phyloP scores from a whole-genome alignment of 2,797 vertebrate genomes.

The Hippocampus kuda region DNA sequence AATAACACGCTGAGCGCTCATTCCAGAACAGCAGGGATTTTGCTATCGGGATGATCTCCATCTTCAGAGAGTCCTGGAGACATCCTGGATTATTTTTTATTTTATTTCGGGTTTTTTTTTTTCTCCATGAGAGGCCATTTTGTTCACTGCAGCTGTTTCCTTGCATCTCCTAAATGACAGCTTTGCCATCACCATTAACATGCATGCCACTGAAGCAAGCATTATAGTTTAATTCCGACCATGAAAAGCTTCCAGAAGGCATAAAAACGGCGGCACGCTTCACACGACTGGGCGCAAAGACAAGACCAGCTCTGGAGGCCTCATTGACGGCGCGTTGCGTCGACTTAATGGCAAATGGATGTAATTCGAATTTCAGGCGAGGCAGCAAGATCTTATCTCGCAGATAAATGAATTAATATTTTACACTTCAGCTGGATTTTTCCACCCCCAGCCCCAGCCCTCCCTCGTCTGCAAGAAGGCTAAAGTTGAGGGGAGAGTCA shows the following conservation, averaged over 20 bases:
- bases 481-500: conserved; percentile 57
- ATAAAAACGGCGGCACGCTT: conserved; percentile 46
- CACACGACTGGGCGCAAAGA: conserved; percentile 32
- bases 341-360: conserved; percentile 69
- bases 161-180: conserved; percentile 61
- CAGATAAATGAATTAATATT: conserved; percentile 80
- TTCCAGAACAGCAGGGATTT: conserved; percentile 52
- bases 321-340: conserved; percentile 57
- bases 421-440: conserved; percentile 67
- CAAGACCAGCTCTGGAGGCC: conserved; percentile 60
- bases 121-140: conserved; percentile 58
- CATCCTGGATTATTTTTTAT: conserved; percentile 26
- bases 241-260: conserved; percentile 68
- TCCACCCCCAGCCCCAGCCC: not conserved
- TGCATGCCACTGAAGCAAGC: conserved; percentile 64
- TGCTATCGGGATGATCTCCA: conserved; percentile 50
- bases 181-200: conserved; percentile 60
- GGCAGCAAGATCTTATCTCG: conserved; percentile 70
- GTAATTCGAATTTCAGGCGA: conserved; percentile 68
- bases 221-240: conserved; percentile 71
- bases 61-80: conserved; percentile 50
- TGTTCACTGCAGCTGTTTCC: conserved; percentile 56
- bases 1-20: conserved; percentile 57
- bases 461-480: conserved; percentile 35
- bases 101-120: conserved; percentile 22